A percentile compares a stretch with the other conserved stretches of the same genome.
Evolutionary conservation across 2,113 vertebrate genomes (phyloP).

Genomic region (Kryptolebias marmoratus): DNA sequence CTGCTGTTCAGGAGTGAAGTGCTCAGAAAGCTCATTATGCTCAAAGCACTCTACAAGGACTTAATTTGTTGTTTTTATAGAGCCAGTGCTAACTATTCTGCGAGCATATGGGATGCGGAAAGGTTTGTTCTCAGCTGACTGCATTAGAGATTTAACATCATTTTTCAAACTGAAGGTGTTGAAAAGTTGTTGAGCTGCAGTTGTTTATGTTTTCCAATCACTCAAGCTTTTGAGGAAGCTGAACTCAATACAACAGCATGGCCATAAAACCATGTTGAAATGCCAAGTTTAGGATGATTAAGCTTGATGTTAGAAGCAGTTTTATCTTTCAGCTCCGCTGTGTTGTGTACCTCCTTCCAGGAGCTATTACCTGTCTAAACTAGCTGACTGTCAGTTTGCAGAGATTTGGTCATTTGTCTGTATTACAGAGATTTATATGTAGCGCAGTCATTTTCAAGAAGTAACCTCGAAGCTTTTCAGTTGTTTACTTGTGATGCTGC

Average conservation of each 20-base stretch:
- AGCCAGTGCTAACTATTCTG: neutral
- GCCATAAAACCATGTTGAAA: conserved; percentile 4
- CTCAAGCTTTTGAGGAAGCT: conserved; percentile 21
- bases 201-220: conserved; percentile 22
- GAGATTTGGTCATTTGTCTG: neutral
- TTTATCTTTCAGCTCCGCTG: conserved; percentile 7
- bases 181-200: conserved; percentile 19
- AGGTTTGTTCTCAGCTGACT: neutral
- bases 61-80: conserved; percentile 1
- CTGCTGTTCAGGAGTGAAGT: neutral
- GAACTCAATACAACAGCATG: neutral
- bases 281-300: conserved; percentile 6
- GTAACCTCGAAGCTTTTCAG: conserved; percentile 51
- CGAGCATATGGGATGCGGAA: neutral
- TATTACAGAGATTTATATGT: neutral
- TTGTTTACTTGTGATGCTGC: conserved; percentile 78
- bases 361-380: neutral
- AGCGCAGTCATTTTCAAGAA: conserved; percentile 47
- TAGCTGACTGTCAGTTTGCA: neutral
- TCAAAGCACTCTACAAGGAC: neutral
- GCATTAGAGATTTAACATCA: neutral
- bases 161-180: conserved; percentile 12
- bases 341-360: neutral
- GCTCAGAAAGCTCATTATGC: neutral
- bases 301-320: conserved; percentile 25